These are phyloP conservation scores for Saccostrea glomerata DNA, from an alignment of 1,140 invertebrate genomes.

Conservation along the genomic window DNA sequence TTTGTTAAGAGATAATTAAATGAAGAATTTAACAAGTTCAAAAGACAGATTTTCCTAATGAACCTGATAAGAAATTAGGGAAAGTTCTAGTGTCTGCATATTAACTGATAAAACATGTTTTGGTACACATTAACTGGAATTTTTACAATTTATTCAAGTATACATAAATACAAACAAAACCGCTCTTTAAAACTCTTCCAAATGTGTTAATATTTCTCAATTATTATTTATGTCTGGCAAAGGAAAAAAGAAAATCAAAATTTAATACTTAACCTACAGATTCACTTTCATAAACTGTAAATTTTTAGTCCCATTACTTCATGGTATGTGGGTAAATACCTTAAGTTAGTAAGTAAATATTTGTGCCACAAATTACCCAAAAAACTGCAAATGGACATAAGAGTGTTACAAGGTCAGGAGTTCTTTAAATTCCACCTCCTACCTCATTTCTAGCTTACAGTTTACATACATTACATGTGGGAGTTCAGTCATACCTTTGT, in stretches of 20 bases:
- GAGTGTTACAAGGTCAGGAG: not conserved
- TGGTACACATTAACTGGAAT: not conserved
- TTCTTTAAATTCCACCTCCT: not conserved
- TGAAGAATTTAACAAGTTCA: slow-evolving; percentile 30
- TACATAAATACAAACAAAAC: not conserved
- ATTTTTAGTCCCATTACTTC: not conserved
- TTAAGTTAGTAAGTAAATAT: slow-evolving; percentile 2
- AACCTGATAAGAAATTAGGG: slow-evolving; percentile 3
- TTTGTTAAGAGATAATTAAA: slow-evolving; percentile 22
- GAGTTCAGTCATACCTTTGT: slow-evolving; percentile 85
- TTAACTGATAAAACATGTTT: slow-evolving; percentile 4
- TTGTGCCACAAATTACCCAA: not conserved
- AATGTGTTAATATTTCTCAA: not conserved
- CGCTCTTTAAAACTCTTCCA: not conserved
- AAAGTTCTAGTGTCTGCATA: not conserved
- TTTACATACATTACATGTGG: not conserved
- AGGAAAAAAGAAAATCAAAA: too few relatives aligned
- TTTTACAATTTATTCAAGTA: not conserved
- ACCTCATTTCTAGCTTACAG: not conserved
- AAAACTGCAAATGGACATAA: not conserved
- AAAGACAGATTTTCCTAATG: slow-evolving; percentile 18
- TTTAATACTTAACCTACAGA: too few relatives aligned
- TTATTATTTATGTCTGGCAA: too few relatives aligned
- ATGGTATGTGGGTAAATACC: not conserved
- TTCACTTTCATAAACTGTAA: too few relatives aligned